Percentiles rank a stretch among this genome's conserved stretches.
Conservation (phyloP, 2,888 invertebrate genomes). For the Cheilosia vulpina region DNA sequence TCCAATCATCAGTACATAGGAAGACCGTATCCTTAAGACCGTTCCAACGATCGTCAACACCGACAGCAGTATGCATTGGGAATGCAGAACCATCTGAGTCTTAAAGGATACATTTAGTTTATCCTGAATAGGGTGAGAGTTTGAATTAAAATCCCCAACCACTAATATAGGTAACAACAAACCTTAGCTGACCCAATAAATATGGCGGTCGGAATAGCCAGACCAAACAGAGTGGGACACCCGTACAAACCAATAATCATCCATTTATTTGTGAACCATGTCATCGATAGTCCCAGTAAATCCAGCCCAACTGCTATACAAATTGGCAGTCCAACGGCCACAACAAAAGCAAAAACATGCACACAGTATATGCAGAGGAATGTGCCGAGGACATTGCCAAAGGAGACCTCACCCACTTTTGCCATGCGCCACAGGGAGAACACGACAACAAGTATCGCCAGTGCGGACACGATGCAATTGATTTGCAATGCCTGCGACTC, state of each 20-base stretch:
- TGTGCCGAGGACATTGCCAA: constrained; percentile 76
- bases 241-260: constrained; percentile 83
- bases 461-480: constrained; percentile 81
- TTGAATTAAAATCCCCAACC: background rate
- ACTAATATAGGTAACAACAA: background rate
- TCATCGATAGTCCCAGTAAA: constrained; percentile 83
- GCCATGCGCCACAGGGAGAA: constrained; percentile 80
- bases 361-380: constrained; percentile 78
- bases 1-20: constrained; percentile 80
- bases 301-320: constrained; percentile 82
- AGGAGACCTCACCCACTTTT: constrained; percentile 76
- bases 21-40: constrained; percentile 78
- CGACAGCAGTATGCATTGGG: constrained; percentile 80
- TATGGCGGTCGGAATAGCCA: constrained; percentile 78
- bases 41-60: constrained; percentile 78
- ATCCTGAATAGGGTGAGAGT: constrained; percentile 20
- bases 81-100: constrained; percentile 81
- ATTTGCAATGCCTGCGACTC: constrained; percentile 82
- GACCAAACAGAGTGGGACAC: constrained; percentile 81
- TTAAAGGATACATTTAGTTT: constrained; percentile 76
- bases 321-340: constrained; percentile 80
- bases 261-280: constrained; percentile 86
- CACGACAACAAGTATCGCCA: constrained; percentile 81
- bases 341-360: constrained; percentile 79
- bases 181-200: constrained; percentile 79